A percentile compares a stretch with the other conserved stretches of the same genome.
Conservation (phyloP, 1,140 invertebrate species). For the Calliphora vicina region DNA sequence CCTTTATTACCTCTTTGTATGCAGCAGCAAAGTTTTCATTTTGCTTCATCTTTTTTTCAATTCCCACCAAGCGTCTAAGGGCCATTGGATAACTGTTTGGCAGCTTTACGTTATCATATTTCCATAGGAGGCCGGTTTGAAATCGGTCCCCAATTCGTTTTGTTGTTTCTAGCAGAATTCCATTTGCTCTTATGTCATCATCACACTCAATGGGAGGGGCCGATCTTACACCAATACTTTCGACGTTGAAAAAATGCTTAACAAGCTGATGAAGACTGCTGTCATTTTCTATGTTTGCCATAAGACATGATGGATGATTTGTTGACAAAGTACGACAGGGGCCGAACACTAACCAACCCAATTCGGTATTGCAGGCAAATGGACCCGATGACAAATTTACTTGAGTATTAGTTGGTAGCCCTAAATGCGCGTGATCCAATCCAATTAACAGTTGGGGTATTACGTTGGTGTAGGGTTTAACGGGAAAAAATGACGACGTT, state of each 20-base stretch:
- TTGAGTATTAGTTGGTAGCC: not conserved
- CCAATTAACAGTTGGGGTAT: conserved; percentile 28
- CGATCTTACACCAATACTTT: conserved; percentile 11
- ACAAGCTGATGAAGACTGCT: too few relatives aligned
- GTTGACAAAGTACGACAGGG: not conserved
- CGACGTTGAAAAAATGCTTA: not conserved
- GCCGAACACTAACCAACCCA: too few relatives aligned
- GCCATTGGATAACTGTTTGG: conserved; percentile 26
- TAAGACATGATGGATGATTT: not conserved
- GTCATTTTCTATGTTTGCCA: too few relatives aligned
- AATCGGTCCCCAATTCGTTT: not conserved
- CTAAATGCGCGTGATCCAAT: not conserved
- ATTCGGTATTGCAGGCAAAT: too few relatives aligned
- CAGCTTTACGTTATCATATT: not conserved
- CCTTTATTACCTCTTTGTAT: conserved; percentile 9
- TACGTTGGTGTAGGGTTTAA: not conserved
- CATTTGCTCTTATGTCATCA: not conserved
- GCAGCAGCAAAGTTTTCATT: not conserved
- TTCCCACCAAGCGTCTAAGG: not conserved
- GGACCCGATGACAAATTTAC: not conserved
- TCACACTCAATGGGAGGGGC: not conserved
- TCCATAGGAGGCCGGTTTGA: conserved; percentile 33
- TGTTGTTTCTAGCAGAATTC: not conserved
- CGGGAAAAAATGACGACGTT: not conserved
- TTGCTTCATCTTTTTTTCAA: conserved; percentile 29